phyloP scores from a whole-genome alignment of 2,797 vertebrate species.

The Aeoliscus strigatus region DNA sequence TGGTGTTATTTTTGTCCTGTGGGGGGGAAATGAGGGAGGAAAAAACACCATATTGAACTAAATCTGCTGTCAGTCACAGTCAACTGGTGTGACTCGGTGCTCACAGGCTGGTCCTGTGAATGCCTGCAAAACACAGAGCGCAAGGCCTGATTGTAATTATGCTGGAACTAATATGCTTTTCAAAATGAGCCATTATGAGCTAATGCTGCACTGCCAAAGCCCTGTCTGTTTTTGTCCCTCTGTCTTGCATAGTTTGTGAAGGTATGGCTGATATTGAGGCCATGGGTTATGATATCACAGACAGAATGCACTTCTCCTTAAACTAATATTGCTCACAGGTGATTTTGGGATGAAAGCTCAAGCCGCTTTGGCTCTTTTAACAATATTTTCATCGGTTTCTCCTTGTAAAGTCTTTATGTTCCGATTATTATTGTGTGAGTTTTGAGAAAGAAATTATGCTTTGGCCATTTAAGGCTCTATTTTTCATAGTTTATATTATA shows the following conservation, averaged over 20 bases:
- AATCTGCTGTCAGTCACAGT: constrained; percentile 79
- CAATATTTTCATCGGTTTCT: too few species aligned
- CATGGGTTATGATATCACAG: constrained; percentile 71
- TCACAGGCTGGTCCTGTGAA: constrained; percentile 76
- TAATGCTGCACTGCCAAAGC: constrained; percentile 79
- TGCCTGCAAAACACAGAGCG: constrained; percentile 75
- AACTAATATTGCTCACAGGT: constrained; percentile 63
- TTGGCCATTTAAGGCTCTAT: too few species aligned
- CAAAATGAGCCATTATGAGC: constrained; percentile 84
- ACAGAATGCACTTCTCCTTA: constrained; percentile 42
- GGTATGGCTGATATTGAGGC: constrained; percentile 77
- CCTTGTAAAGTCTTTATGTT: too few species aligned
- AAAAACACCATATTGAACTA: constrained; percentile 65
- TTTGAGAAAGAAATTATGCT: too few species aligned
- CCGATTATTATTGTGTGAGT: too few species aligned
- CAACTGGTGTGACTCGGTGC: constrained; percentile 79
- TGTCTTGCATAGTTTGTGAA: constrained; percentile 76
- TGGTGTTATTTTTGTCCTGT: constrained; percentile 77
- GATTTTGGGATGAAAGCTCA: constrained; percentile 44
- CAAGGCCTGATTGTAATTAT: constrained; percentile 82
- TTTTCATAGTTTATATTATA: too few species aligned
- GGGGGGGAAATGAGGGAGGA: constrained; percentile 63
- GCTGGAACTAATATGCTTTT: constrained; percentile 85
- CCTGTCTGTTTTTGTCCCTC: constrained; percentile 77
- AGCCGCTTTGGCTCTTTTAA: too few species aligned